These are phyloP conservation scores for Cheiracanthium punctorium DNA, from an alignment of 2,888 invertebrate genomes.

Conservation along the genomic window DNA sequence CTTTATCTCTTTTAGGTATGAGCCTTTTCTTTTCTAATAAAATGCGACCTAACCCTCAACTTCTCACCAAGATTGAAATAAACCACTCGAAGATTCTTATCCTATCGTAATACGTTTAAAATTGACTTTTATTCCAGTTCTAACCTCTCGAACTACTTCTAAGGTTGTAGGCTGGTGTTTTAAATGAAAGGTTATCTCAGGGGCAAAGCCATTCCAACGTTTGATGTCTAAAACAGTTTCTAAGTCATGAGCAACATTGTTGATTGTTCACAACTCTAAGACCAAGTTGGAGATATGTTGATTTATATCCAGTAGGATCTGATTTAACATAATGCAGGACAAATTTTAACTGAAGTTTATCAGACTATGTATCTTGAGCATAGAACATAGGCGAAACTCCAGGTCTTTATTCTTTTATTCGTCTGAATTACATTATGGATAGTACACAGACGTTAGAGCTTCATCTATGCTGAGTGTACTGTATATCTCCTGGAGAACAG, in stretches of 20 bases:
- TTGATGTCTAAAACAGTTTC: background rate
- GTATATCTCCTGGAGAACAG: background rate
- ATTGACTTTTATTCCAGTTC: background rate
- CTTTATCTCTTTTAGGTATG: background rate
- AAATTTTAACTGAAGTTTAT: background rate
- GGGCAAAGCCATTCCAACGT: no score
- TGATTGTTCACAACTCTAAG: background rate
- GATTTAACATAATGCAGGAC: background rate
- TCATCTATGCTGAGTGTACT: background rate
- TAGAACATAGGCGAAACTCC: background rate
- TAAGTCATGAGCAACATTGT: background rate
- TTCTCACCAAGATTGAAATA: background rate
- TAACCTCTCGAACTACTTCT: background rate
- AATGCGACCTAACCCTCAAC: background rate
- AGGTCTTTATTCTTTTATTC: constrained; percentile 14
- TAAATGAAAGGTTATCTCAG: background rate
- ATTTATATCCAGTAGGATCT: background rate
- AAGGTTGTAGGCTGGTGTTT: no score
- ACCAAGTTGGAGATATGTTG: background rate
- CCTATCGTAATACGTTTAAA: background rate
- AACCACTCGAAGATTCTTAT: background rate
- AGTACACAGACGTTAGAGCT: constrained; percentile 14
- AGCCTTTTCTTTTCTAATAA: background rate
- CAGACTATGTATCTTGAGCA: background rate
- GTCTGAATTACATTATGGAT: background rate